Base-by-base conservation (phyloP, 1,140 invertebrate species). In the Rhynchophorus ferrugineus region DNA sequence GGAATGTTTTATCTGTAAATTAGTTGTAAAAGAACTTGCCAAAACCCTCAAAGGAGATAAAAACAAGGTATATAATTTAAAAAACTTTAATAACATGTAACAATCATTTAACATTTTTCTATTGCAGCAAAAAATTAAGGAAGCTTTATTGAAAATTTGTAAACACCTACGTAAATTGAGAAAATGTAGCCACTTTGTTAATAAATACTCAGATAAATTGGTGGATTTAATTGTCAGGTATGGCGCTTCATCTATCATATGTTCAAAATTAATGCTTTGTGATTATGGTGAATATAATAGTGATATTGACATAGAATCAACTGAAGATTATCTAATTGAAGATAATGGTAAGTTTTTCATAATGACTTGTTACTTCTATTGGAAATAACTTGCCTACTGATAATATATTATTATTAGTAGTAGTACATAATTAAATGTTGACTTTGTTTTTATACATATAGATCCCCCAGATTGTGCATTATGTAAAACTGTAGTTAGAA, bases 51-150 rank as follows among this genome's bases (percentile, higher is more conserved):
- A 43, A 20, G n/a, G 19, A 19, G 6, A 6, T n/a, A 20, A 20
- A 20, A 43, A 14, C 9, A 43, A 22, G 19, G 41, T 43, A 43
- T n/a, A 8, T 43, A 43, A 43, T 43, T 22, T 19, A 21, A 20
- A 43, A 19, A 17, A 20, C 41, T 19, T 29, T n/a, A n/a, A 29
- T 9, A 9, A 39, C 14, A 7, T 44, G 29, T 17, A n/a, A n/a
- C 24, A 29, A 29, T 6, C 11, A 29, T 29, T 29, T 29, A n/a
- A n/a, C n/a, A n/a, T 29, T 11, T 6, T 29, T 29, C 24, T 29
- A 43, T 43, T 43, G 13, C 14, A 43, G 41, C 14, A 20, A 9
- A 21, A 17, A 17, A 22, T 43, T 9, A 14, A 43, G 20, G n/a
- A 43, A 20, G 41, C 41, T 6, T 21, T 43, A 21, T 19, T 1